A percentile compares a stretch with the other conserved stretches of the same genome.
Evolutionary conservation across 37 sponge, comb jelly and placozoan genomes (phyloP).

Genomic region (Bolinopsis microptera): DNA sequence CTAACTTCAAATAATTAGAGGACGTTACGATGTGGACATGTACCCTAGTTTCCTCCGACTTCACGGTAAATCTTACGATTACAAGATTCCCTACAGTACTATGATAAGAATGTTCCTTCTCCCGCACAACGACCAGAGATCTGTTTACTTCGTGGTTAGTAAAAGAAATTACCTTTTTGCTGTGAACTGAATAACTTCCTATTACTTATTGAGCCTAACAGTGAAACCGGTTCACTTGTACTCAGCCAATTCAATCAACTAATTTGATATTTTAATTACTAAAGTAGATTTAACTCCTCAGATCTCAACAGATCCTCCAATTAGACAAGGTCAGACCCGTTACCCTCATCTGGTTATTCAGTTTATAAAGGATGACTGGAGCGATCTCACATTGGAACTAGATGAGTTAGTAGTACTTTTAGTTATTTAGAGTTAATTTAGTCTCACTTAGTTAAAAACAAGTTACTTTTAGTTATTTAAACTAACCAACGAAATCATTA

Average conservation of each 20-base stretch:
- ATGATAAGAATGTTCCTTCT: constrained; percentile 85
- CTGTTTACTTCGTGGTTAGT: constrained; percentile 91
- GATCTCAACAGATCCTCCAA: constrained; percentile 90
- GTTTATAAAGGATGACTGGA: constrained; percentile 78
- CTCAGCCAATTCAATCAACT: neutral
- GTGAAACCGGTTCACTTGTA: neutral
- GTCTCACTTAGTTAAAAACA: too few species aligned
- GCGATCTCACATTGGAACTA: constrained; percentile 76
- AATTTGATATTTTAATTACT: neutral
- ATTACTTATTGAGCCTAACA: neutral
- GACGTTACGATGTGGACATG: constrained; percentile 89
- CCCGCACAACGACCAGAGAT: constrained; percentile 88
- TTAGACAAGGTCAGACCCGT: constrained; percentile 95
- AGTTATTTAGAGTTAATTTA: neutral
- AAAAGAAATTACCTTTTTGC: neutral
- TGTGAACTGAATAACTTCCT: neutral
- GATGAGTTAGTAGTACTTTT: constrained; percentile 71
- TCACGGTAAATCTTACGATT: constrained; percentile 97
- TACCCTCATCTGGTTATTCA: constrained; percentile 88
- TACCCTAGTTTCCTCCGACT: constrained; percentile 92
- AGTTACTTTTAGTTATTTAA: too few species aligned
- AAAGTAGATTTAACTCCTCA: neutral
- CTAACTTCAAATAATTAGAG: too few species aligned
- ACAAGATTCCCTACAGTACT: constrained; percentile 87
- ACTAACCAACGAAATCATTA: too few species aligned